A percentile compares a stretch with the other conserved stretches of the same genome.
phyloP scores from a whole-genome alignment of 2,888 invertebrate genomes.

The Drosophila infuscata region DNA sequence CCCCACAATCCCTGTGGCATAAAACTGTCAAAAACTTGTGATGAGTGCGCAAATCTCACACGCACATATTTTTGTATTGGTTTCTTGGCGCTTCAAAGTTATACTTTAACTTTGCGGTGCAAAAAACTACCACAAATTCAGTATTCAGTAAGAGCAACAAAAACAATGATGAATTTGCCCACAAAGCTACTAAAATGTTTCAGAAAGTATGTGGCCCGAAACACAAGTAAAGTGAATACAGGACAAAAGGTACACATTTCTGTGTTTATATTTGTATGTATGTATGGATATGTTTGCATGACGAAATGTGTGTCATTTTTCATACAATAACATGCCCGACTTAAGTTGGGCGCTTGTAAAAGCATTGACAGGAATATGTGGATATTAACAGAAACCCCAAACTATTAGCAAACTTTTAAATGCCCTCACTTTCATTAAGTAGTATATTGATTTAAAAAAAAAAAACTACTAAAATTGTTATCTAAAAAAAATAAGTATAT shows the following conservation, averaged over 20 bases:
- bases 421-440: not conserved
- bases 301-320: slow-evolving; percentile 67
- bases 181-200: slow-evolving; percentile 62
- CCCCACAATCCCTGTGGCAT: slow-evolving; percentile 35
- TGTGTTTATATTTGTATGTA: not conserved
- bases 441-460: not conserved
- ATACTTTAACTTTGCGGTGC: slow-evolving; percentile 39
- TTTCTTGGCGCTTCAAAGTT: slow-evolving; percentile 39
- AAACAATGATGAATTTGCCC: slow-evolving; percentile 65
- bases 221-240: slow-evolving; percentile 58
- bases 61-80: slow-evolving; percentile 21
- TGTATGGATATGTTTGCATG: slow-evolving; percentile 33
- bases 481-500: not conserved
- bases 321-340: slow-evolving; percentile 56
- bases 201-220: slow-evolving; percentile 46
- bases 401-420: not conserved
- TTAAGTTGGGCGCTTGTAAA: slow-evolving; percentile 32
- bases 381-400: not conserved
- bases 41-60: slow-evolving; percentile 48
- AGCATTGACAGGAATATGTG: slow-evolving; percentile 25
- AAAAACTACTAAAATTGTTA: not conserved
- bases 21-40: slow-evolving; percentile 71
- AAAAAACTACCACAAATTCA: slow-evolving; percentile 5
- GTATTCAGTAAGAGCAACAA: slow-evolving; percentile 6
- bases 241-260: not conserved